Evolutionary conservation across 2,113 vertebrate species (phyloP), one percentile per base, ranked within the genome.

Genomic region (Neodon shergylaensis): DNA sequence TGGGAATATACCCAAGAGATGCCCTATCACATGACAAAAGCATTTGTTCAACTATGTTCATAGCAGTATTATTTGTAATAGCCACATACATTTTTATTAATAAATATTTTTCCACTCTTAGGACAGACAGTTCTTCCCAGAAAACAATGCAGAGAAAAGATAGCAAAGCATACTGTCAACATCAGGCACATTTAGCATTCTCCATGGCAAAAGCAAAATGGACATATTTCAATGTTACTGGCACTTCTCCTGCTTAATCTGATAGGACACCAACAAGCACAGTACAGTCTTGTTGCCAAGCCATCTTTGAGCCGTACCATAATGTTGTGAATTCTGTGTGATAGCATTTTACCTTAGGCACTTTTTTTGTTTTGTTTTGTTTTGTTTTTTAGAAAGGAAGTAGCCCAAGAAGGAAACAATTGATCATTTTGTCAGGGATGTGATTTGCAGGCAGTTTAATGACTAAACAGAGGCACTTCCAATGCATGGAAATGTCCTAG

Each of bases 351-450:
- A 24, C 31, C 91, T 91, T 70, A 9, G 14, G 82, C 66, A 87
- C 94, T 88, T 89, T 97, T 79, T 86, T 92, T 10, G 54, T 49
- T 97, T 76, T 49, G 81, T 89, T 16, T 66, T 58, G 3, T n/a
- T 52, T 44, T 44, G 44, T 97, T 78, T 84, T 91, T 14, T 66
- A 58, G n/a, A 92, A 81, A 47, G 91, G 90, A 96, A 97, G 90
- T 92, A 95, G 58, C 90, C 97, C 77, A 92, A 97, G 95, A 96
- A 97, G 96, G 97, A 97, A 98, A 95, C 82, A 44, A 79, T 97
- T 81, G 39, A 22, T 96, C 73, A 54, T 86, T 96, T 68, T 94
- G 83, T 95, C 97, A 96, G 95, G 76, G 93, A 96, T 97, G 96
- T 96, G 91, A n/a, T 3, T 95, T 96, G 95, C 81, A 91, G 31